A percentile compares a stretch with the other conserved stretches of the same genome.
These are phyloP conservation scores for Ectropis crepuscularia DNA, from an alignment of 2,888 invertebrate genomes.

Conservation along the genomic window DNA sequence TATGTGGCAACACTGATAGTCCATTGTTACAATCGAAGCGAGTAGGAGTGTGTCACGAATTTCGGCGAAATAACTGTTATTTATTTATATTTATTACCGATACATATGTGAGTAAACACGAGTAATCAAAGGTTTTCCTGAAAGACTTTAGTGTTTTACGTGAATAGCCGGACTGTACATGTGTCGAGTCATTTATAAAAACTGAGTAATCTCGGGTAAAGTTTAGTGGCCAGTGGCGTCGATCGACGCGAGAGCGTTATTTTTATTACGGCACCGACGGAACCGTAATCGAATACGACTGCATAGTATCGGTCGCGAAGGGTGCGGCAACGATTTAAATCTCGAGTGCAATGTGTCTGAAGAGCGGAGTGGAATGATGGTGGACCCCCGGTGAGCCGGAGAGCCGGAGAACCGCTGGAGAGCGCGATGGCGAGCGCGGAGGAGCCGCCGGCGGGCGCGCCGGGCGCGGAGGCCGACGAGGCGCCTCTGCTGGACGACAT, in stretches of 20 bases:
- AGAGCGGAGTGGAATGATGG: constrained; percentile 9
- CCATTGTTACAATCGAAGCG: not conserved
- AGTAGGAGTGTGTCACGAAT: not conserved
- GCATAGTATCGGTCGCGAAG: not conserved
- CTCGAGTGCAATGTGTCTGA: not conserved
- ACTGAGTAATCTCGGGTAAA: not conserved
- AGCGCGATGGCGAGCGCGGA: constrained; percentile 76
- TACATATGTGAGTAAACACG: not conserved
- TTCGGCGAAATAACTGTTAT: not conserved
- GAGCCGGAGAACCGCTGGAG: not conserved
- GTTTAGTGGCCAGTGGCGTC: constrained; percentile 12
- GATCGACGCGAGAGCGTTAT: constrained; percentile 44
- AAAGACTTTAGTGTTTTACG: not conserved
- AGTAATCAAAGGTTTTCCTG: not conserved
- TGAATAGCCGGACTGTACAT: not conserved
- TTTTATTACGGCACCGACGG: constrained; percentile 44
- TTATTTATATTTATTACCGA: not conserved
- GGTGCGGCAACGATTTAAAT: not conserved
- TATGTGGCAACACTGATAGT: not conserved
- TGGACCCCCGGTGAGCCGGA: constrained; percentile 2
- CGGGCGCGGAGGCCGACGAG: constrained; percentile 95
- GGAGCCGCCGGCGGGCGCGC: constrained; percentile 90
- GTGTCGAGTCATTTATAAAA: constrained; percentile 8
- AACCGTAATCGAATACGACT: constrained; percentile 37
- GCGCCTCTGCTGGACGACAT: constrained; percentile 91